These are phyloP conservation scores for Anorthoa munda DNA, from an alignment of 2,888 invertebrate species.

Conservation along the genomic window DNA sequence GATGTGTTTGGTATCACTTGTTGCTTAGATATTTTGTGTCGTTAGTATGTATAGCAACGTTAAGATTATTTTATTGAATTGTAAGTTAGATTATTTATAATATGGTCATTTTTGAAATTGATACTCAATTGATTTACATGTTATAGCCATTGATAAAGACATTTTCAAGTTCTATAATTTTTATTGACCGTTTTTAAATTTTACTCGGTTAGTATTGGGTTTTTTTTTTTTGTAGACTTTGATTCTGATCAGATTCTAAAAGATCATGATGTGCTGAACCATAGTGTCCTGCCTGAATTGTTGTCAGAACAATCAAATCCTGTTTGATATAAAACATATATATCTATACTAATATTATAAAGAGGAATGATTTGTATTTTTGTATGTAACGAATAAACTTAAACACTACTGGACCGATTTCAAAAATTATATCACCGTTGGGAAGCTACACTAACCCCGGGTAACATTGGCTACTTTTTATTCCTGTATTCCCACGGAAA, in stretches of 20 bases:
- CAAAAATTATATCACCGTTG: too few species aligned
- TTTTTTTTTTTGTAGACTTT: background rate
- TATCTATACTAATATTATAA: too few species aligned
- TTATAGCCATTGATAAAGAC: background rate
- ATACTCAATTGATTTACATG: background rate
- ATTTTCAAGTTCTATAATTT: background rate
- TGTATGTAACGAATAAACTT: too few species aligned
- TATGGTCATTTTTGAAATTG: conserved; percentile 7
- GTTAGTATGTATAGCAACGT: conserved; percentile 5
- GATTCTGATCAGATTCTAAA: background rate
- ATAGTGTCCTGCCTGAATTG: background rate
- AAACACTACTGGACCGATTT: too few species aligned
- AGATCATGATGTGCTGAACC: background rate
- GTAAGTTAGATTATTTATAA: conserved; percentile 1
- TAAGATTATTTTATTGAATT: conserved; percentile 13
- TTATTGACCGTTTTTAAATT: background rate
- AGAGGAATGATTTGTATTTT: too few species aligned
- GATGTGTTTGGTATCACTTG: conserved; percentile 36
- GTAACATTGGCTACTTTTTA: too few species aligned
- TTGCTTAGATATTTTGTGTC: conserved; percentile 28
- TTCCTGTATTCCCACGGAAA: too few species aligned
- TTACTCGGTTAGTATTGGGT: background rate
- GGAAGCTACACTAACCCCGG: too few species aligned
- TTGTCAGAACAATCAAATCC: background rate
- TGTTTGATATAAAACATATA: background rate